A percentile compares a stretch with the other conserved stretches of the same genome.
These are phyloP conservation scores for Bubo bubo DNA, from an alignment of 2,113 vertebrate genomes.

Conservation along the genomic window DNA sequence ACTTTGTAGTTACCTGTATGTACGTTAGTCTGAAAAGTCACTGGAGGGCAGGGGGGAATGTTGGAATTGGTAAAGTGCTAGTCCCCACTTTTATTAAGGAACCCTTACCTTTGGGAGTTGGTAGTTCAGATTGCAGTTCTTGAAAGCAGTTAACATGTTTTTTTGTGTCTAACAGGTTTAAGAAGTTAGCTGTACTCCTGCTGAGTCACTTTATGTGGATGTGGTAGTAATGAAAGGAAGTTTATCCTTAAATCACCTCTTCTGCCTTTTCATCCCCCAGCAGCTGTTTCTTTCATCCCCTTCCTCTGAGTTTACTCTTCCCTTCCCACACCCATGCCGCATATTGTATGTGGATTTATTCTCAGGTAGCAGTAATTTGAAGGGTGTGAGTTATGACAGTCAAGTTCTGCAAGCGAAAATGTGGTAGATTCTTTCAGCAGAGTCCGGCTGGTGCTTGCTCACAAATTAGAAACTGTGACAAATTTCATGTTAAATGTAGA, in stretches of 20 bases:
- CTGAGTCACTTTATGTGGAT: background rate
- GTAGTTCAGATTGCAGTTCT: background rate
- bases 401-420: background rate
- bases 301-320: background rate
- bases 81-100: background rate
- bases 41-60: accelerated
- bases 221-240: background rate
- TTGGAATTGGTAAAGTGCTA: background rate
- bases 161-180: background rate
- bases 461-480: background rate
- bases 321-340: too few species aligned
- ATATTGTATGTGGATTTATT: background rate
- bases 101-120: background rate
- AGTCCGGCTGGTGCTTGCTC: background rate
- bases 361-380: background rate
- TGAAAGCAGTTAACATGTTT: background rate
- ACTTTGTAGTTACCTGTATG: accelerated
- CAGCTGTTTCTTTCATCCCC: background rate
- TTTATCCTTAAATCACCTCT: background rate
- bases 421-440: background rate
- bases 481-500: background rate
- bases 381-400: background rate
- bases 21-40: background rate
- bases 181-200: background rate
- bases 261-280: background rate